phyloP scores from a whole-genome alignment of 35 echinoderm and acorn worm species.

The Apostichopus californicus region DNA sequence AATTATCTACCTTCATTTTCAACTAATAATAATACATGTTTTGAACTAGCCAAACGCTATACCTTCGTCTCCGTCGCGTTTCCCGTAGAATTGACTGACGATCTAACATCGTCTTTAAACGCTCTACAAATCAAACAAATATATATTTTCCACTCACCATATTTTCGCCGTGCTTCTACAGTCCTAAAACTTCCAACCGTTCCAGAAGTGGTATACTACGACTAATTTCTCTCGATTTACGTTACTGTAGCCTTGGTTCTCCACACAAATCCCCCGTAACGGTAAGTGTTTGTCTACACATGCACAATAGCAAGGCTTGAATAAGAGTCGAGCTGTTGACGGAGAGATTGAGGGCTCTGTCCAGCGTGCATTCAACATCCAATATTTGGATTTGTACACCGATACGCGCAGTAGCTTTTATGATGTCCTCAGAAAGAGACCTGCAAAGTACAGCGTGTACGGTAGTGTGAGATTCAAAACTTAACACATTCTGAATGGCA shows the following conservation, averaged over 20 bases:
- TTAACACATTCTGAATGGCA: no score
- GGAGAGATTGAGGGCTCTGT: conserved; percentile 40
- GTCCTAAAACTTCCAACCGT: conserved; percentile 28
- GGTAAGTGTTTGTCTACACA: conserved; percentile 34
- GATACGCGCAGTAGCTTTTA: background rate
- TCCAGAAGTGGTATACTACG: conserved; percentile 25
- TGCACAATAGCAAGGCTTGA: background rate
- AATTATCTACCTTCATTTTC: no score
- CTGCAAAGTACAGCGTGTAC: no score
- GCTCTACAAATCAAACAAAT: background rate
- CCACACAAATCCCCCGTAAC: conserved; percentile 11
- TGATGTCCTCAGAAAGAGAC: background rate
- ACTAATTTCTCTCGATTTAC: background rate
- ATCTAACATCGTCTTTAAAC: background rate
- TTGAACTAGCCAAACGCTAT: no score
- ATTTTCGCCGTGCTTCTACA: conserved; percentile 5
- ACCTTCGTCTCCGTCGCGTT: no score
- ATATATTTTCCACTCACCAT: conserved; percentile 22
- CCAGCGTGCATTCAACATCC: background rate
- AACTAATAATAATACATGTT: no score
- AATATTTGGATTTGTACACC: background rate
- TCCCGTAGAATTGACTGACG: no score
- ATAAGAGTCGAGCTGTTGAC: conserved; percentile 2
- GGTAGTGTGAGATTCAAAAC: no score
- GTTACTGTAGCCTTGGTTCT: background rate